Conservation (phyloP, 2,113 vertebrate genomes). For the Orthochromis indermauri region DNA sequence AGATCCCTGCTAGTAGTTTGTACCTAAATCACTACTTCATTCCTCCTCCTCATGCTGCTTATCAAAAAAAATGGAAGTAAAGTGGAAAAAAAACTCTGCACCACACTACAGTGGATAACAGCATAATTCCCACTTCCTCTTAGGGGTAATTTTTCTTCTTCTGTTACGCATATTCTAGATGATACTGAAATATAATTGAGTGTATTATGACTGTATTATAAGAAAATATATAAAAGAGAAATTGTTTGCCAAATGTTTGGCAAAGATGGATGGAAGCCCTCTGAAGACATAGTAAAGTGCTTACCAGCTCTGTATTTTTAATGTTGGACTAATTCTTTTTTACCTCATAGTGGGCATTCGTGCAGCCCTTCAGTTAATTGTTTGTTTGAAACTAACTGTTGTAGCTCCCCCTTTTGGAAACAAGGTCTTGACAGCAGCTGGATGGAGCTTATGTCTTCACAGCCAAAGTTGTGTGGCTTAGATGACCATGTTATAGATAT, state of each 20-base stretch:
- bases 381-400: neutral
- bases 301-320: accelerated
- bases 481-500: accelerated
- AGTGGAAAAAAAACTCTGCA: neutral
- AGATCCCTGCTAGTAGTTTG: accelerated
- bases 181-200: accelerated
- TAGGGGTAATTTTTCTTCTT: neutral
- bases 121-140: neutral
- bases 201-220: neutral
- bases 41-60: neutral
- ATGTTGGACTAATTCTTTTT: neutral
- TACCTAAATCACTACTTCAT: neutral
- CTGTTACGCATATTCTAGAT: neutral
- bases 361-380: neutral
- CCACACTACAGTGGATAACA: neutral
- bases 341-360: neutral
- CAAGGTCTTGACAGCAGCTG: neutral
- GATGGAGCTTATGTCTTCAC: neutral
- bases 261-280: accelerated
- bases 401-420: neutral
- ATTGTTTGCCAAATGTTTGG: neutral
- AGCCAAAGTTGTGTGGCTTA: accelerated
- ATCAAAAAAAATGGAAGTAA: neutral
- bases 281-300: accelerated
- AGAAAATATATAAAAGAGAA: neutral